Evolutionary conservation across 2,888 invertebrate genomes (phyloP).

Genomic region (Drosophila diplacantha): DNA sequence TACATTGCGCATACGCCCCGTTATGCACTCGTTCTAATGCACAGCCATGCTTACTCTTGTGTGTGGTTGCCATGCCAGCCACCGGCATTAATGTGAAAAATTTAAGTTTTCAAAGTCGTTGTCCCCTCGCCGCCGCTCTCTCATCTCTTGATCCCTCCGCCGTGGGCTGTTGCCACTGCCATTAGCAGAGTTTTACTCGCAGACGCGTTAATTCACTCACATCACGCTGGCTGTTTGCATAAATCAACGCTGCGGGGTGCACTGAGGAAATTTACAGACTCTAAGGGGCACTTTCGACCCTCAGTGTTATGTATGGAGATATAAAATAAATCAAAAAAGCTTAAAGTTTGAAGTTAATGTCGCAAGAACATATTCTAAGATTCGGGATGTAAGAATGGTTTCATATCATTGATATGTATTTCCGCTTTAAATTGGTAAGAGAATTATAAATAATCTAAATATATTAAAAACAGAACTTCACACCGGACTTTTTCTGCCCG

Average conservation of each 20-base stretch:
- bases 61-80: conserved; percentile 22
- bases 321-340: not conserved
- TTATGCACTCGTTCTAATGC: conserved; percentile 28
- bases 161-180: conserved; percentile 48
- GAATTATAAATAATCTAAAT: not conserved
- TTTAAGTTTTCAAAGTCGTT: conserved; percentile 42
- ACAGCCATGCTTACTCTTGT: conserved; percentile 2
- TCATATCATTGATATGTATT: too few species aligned
- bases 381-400: too few species aligned
- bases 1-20: conserved; percentile 25
- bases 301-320: too few species aligned
- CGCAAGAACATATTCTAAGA: too few species aligned
- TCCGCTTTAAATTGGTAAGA: too few species aligned
- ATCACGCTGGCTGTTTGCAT: conserved; percentile 61
- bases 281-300: too few species aligned
- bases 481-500: not conserved
- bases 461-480: not conserved
- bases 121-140: not conserved
- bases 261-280: not conserved
- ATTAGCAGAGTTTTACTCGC: conserved; percentile 56
- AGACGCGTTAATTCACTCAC: conserved; percentile 66
- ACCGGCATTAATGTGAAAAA: conserved; percentile 33
- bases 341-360: too few species aligned
- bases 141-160: not conserved
- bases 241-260: conserved; percentile 48